phyloP scores from a whole-genome alignment of 2,888 invertebrate genomes.

The Blastobasis lacticolella region DNA sequence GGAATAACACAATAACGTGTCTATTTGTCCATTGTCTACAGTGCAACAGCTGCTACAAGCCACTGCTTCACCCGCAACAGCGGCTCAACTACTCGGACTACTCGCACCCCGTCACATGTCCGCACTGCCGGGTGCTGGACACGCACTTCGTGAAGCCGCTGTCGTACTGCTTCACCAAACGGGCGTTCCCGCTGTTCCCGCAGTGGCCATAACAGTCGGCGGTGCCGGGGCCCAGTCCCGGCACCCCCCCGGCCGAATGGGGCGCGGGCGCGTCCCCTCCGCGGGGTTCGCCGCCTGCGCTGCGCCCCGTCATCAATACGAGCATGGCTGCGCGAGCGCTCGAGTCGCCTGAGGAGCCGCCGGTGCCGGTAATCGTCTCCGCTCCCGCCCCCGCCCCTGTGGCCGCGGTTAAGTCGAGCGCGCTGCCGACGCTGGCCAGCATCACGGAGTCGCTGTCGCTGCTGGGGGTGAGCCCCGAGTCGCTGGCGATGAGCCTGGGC shows the following conservation, averaged over 20 bases:
- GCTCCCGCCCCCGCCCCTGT: no score
- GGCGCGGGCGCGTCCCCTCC: conserved; percentile 53
- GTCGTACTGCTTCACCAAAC: conserved; percentile 86
- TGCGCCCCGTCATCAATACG: conserved; percentile 68
- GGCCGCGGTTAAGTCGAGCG: conserved; percentile 35
- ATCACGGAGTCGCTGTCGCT: conserved; percentile 62
- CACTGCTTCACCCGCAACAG: conserved; percentile 89
- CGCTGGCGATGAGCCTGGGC: conserved; percentile 58
- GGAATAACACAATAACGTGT: no score
- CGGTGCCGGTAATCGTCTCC: conserved; percentile 5
- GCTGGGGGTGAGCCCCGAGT: conserved; percentile 58
- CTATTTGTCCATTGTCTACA: conserved; percentile 52
- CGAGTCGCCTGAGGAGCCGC: conserved; percentile 34
- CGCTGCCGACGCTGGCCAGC: conserved; percentile 48
- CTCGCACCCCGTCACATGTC: conserved; percentile 92
- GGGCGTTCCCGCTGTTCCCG: conserved; percentile 78
- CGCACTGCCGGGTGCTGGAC: conserved; percentile 91
- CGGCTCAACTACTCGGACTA: conserved; percentile 95
- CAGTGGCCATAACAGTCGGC: conserved; percentile 93
- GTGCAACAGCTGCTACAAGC: conserved; percentile 95
- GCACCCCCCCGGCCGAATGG: conserved; percentile 64
- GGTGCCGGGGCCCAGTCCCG: conserved; percentile 77
- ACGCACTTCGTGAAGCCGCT: conserved; percentile 96
- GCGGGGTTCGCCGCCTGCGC: conserved; percentile 56
- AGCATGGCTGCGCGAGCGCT: conserved; percentile 59